Base-by-base conservation (phyloP, 2,888 invertebrate genomes). In the Frankliniella fusca region DNA sequence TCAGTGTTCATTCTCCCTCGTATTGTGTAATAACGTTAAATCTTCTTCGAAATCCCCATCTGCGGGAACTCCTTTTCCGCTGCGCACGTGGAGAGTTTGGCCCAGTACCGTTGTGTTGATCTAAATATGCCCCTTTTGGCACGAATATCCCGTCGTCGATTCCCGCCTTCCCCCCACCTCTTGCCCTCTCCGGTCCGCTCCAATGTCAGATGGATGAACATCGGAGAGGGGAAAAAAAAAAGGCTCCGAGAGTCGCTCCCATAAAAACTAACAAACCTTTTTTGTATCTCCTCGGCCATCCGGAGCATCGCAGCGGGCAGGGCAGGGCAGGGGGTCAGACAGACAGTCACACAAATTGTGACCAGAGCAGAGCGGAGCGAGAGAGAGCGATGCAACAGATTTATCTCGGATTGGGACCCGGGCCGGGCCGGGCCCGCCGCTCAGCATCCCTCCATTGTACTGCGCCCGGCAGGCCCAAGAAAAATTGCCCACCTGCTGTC, bases 261-360 rank as follows among this genome's bases (percentile, higher is more conserved):
- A 76, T 76, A 76, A 76, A 76, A 76, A 76, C 70, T 76, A 76
- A 76, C 70, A 76, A 76, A 76, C 70, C 70, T 76, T 76, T 76
- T 76, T 76, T 76, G 70, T 76, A 76, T 76, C 70, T 76, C 27
- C 10, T 76, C 61, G 70, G 70, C 70, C 70, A 76, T 76, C 70
- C 70, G 70, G 70, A 76, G 70, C 70, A 76, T 76, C 70, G 70
- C 70, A 54, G 54, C 54, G 38, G 38, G 38, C 38, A 54, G 11
- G 15, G 54, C 54, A 7, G 27, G 70, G 27, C 70, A 76, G 70
- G 70, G 23, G 70, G 70, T 23, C 23, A 27, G 70, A 12, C 70
- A 76, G 70, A 76, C 70, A 54, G 54, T 20, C 54, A 76, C 70
- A 76, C 70, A 76, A 76, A 76, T 76, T 76, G 70, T 76, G 70